Evolutionary conservation across 2,888 invertebrate species (phyloP), one percentile per base, ranked within the genome.

Genomic region (Lithophane ornitopus): DNA sequence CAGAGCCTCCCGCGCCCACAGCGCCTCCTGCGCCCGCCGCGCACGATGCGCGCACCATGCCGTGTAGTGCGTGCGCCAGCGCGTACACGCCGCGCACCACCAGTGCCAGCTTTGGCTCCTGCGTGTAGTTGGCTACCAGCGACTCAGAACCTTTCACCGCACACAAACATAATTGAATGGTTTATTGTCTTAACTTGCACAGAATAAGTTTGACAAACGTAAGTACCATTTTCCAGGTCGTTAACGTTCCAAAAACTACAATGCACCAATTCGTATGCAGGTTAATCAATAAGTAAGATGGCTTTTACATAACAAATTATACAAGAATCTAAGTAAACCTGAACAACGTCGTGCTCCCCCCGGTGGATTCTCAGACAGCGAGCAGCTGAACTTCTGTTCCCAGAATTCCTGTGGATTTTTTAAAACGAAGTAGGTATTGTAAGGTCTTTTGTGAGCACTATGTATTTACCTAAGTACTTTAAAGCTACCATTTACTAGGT

Each of bases 71-170:
- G 90, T 97, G 97, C 12, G 98, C 98, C 93, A 98, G 97, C 6
- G 98, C 98, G 94, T 97, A 97, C 85, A 98, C 97, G 6, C 98
- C 98, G 92, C 98, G 98, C 89, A 98, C 97, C 58, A 98, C 98
- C 91, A 98, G 98, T 85, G 98, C 98, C 92, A 98, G 97, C 94
- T 98, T 98, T 28, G 98, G 97, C 93, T 98, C 98, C 91, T 98
- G 98, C 73, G 97, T 97, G 93, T 97, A 98, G 65, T 95, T 94
- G 26, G 95, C 93, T 2, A 94, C 91, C 74, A 97, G 92, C 41
- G 94, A 95, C 92, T 98, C 98, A 22, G 95, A 90, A 0, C 97
- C 98, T 97, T 76, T 14, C 44, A n/a, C 19, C 59, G 12, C 14
- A 39, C n/a, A 14, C 26, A 22, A n/a, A 49, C 22, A 46, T 12